Evolutionary conservation across 2,113 vertebrate species (phyloP), one percentile per base, ranked within the genome.

Genomic region (Argyrosomus japonicus): DNA sequence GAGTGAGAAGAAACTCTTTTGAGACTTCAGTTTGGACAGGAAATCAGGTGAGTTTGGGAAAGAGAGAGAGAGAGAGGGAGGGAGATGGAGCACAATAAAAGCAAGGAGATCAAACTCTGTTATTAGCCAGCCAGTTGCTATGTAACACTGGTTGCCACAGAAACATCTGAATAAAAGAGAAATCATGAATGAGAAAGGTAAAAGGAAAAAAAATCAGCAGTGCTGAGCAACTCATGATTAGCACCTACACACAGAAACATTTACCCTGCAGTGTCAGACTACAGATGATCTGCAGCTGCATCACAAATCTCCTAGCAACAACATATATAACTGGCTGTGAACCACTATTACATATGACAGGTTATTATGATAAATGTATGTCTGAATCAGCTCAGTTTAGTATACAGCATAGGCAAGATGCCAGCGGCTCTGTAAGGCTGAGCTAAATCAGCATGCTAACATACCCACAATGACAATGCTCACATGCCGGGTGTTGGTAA

Each of bases 131-230:
- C 81, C 57, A 11, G 93, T 94, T 93, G 91, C 93, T 93, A 94
- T 83, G 92, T 85, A 86, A 94, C 79, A 60, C 51, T 3, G 48
- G 94, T 94, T 94, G 87, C 93, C 89, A 94, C 89, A 92, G 94
- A 94, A 95, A 96, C 93, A 82, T 84, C 64, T 87, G 82, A 93
- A 88, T 93, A 89, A 86, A 87, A 88, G 77, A 79, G 75, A 93
- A 93, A 91, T 87, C 84, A 90, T 90, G 88, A 89, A 91, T 91
- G 88, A 82, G 78, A 32, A 45, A 77, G 50, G 68, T 40, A 40
- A 40, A 40, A 40, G 7, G 36, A 40, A 6, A 17, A 50, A 14
- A 65, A 56, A 1, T 8, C 74, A 48, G 61, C 54, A 50, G 27
- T 53, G 32, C 36, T 57, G 23, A 58, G 60, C 75, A 72, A 9